Conservation (phyloP, 2,113 vertebrate genomes). For the Castor canadensis region DNA sequence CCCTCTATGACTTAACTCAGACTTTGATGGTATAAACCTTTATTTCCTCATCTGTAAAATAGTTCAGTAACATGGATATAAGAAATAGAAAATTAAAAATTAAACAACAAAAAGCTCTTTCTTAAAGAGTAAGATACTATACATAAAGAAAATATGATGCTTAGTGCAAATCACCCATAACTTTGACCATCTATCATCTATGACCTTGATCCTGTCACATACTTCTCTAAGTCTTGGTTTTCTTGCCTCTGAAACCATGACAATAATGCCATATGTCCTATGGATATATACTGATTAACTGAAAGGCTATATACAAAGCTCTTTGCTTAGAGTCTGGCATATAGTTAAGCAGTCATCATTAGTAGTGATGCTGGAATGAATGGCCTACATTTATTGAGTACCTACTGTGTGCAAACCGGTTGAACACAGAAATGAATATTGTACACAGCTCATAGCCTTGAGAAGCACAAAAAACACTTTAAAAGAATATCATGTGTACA, state of each 20-base stretch:
- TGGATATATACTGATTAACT: neutral
- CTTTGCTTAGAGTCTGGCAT: neutral
- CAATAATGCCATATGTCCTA: neutral
- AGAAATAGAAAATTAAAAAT: slow-evolving; percentile 15
- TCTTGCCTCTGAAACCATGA: neutral
- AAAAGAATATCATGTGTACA: neutral
- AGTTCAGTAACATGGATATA: neutral
- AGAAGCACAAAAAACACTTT: neutral
- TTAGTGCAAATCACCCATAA: neutral
- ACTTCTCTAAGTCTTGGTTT: neutral
- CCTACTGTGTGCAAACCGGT: neutral
- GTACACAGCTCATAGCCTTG: neutral
- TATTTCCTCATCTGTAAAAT: slow-evolving; percentile 1
- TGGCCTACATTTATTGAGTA: neutral
- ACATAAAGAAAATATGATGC: neutral
- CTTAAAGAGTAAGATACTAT: neutral
- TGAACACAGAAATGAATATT: neutral
- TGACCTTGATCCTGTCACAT: neutral
- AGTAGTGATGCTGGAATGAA: neutral
- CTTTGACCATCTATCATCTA: neutral
- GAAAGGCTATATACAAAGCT: neutral
- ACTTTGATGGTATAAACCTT: neutral
- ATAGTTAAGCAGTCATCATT: neutral
- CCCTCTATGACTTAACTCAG: neutral
- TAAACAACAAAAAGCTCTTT: neutral